Evolutionary conservation across 2,113 vertebrate species (phyloP).

Genomic region (Falcunculus frontatus): DNA sequence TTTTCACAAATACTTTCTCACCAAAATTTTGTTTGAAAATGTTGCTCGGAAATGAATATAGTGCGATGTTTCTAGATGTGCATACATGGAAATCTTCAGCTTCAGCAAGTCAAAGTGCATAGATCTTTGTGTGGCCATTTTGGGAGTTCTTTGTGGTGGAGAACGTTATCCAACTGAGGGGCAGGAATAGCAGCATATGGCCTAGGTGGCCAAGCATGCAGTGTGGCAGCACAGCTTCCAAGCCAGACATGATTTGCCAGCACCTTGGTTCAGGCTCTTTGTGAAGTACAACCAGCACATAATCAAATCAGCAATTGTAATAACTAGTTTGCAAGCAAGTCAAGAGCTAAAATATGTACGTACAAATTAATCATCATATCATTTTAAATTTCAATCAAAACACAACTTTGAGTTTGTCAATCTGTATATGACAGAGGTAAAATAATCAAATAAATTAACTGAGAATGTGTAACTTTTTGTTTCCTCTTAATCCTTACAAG

Average conservation of each 20-base stretch:
- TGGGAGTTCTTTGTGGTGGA: background rate
- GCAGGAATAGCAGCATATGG: background rate
- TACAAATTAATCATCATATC: background rate
- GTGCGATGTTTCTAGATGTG: background rate
- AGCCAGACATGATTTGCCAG: background rate
- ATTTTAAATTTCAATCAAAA: slow-evolving; percentile 23
- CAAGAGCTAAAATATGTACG: background rate
- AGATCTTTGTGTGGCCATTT: background rate
- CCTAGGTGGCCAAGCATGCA: background rate
- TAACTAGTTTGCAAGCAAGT: slow-evolving; percentile 26
- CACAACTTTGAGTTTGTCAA: slow-evolving; percentile 19
- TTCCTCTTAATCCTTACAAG: background rate
- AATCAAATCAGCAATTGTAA: slow-evolving; percentile 2
- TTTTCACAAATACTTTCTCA: background rate
- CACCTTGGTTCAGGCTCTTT: background rate
- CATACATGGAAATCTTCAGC: background rate
- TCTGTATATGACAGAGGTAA: background rate
- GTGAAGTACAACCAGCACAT: background rate
- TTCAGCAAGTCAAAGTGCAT: background rate
- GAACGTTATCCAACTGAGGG: background rate
- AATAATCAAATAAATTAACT: slow-evolving; percentile 19
- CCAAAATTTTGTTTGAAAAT: background rate
- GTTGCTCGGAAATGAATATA: background rate
- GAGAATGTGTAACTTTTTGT: background rate
- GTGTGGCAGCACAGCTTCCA: background rate